phyloP scores from a whole-genome alignment of 2,888 invertebrate genomes.

The Drosophila merina region DNA sequence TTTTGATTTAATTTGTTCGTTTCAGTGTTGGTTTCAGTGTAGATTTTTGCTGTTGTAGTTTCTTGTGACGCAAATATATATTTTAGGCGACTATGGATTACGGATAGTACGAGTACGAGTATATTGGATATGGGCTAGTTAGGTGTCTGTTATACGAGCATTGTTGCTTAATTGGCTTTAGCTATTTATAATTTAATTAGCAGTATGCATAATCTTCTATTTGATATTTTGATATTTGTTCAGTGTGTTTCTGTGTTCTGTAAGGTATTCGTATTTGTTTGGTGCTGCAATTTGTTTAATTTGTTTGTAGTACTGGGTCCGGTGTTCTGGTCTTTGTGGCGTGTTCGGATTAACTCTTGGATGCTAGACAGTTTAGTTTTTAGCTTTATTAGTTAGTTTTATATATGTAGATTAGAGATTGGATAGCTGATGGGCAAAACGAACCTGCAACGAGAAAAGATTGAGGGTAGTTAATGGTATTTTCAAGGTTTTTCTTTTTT shows the following conservation, averaged over 20 bases:
- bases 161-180: conserved; percentile 55
- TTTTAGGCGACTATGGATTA: conserved; percentile 48
- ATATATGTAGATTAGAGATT: conserved; percentile 55
- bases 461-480: not conserved
- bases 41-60: conserved; percentile 11
- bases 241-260: conserved; percentile 45
- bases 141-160: conserved; percentile 62
- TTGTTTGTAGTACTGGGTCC: conserved; percentile 34
- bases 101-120: conserved; percentile 1
- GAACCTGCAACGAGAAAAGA: conserved; percentile 61
- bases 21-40: conserved; percentile 21
- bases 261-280: conserved; percentile 43
- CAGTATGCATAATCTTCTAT: conserved; percentile 54
- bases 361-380: conserved; percentile 40
- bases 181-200: conserved; percentile 70
- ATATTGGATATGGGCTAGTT: conserved; percentile 37
- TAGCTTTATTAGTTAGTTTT: conserved; percentile 56
- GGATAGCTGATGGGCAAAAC: conserved; percentile 52
- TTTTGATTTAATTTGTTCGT: conserved; percentile 39
- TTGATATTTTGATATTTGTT: conserved; percentile 48
- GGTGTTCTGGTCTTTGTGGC: conserved; percentile 24
- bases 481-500: not conserved
- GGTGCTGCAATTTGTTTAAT: conserved; percentile 43
- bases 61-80: conserved; percentile 62
- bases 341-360: conserved; percentile 33